Conservation (phyloP, 2,888 invertebrate genomes). For the Limenitis camilla region DNA sequence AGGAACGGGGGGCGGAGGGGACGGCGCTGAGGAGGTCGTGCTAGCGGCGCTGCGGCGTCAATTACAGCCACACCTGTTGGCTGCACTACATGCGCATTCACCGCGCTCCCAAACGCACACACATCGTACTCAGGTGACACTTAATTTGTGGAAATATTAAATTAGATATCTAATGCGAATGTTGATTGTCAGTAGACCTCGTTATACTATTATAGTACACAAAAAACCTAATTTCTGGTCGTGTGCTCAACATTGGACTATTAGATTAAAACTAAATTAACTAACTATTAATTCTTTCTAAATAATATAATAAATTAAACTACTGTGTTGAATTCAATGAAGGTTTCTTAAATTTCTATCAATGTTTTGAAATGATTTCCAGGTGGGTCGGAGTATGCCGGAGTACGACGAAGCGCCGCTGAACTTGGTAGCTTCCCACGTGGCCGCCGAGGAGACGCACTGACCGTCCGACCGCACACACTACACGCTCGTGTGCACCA, state of each 20-base stretch:
- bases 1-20: slow-evolving; percentile 40
- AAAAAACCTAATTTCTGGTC: too few species aligned
- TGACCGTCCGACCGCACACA: slow-evolving; percentile 34
- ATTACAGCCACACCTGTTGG: slow-evolving; percentile 81
- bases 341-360: too few species aligned
- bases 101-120: slow-evolving; percentile 68
- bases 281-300: too few species aligned
- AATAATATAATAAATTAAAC: too few species aligned
- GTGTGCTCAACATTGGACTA: too few species aligned
- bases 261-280: too few species aligned
- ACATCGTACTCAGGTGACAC: slow-evolving; percentile 26
- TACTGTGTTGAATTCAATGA: too few species aligned
- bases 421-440: slow-evolving; percentile 81
- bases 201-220: too few species aligned
- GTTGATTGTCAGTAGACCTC: too few species aligned
- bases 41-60: slow-evolving; percentile 80
- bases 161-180: too few species aligned
- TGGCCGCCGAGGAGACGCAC: slow-evolving; percentile 77
- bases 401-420: slow-evolving; percentile 78
- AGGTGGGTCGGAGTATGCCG: slow-evolving; percentile 58
- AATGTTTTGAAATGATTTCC: slow-evolving; percentile 15
- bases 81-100: slow-evolving; percentile 77
- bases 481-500: too few species aligned
- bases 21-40: slow-evolving; percentile 78
- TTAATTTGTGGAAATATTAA: too few species aligned